A percentile compares a stretch with the other conserved stretches of the same genome.
phyloP scores from a whole-genome alignment of 1,140 invertebrate genomes.

The Grapholita molesta region DNA sequence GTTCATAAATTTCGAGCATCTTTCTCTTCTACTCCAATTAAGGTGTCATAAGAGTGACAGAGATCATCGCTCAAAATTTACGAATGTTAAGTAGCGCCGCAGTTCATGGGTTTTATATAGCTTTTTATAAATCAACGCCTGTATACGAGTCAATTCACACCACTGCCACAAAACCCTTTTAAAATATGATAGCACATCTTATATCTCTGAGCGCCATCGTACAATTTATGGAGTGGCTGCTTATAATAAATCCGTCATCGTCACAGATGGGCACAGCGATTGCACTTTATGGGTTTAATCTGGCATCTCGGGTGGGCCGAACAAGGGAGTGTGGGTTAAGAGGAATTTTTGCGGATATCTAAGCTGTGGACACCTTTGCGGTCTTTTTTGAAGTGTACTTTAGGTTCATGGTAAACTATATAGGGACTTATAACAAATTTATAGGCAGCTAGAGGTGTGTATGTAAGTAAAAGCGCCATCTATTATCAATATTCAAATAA shows the following conservation, averaged over 20 bases:
- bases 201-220: slow-evolving; percentile 27
- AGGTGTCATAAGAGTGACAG: too few species aligned
- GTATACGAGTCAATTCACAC: not conserved
- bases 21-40: too few species aligned
- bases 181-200: slow-evolving; percentile 13
- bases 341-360: slow-evolving; percentile 4
- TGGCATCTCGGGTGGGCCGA: slow-evolving; percentile 22
- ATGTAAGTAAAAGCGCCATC: too few species aligned
- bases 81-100: too few species aligned
- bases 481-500: too few species aligned
- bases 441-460: too few species aligned
- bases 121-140: not conserved
- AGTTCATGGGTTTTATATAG: too few species aligned
- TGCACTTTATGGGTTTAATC: slow-evolving; percentile 35
- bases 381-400: not conserved
- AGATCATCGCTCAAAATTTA: too few species aligned
- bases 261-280: slow-evolving; percentile 31
- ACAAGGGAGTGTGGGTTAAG: slow-evolving; percentile 10
- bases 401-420: not conserved
- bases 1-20: too few species aligned
- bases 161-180: not conserved
- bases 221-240: slow-evolving; percentile 25
- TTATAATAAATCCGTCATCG: slow-evolving; percentile 36
- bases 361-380: not conserved
- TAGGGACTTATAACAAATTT: too few species aligned